Base-by-base conservation (phyloP, 1,140 invertebrate genomes). In the Mya arenaria region DNA sequence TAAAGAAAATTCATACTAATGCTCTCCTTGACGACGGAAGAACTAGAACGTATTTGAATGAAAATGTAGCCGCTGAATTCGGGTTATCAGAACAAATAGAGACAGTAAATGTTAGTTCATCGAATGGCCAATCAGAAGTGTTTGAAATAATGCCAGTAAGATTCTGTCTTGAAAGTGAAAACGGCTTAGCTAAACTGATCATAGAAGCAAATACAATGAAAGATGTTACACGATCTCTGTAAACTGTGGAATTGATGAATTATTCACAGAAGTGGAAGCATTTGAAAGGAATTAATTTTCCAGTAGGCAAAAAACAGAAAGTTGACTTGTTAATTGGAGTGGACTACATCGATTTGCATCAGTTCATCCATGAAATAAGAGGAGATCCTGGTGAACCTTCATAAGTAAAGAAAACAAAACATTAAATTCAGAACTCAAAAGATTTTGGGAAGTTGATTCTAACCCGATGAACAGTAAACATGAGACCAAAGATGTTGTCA, bases 91-190 rank as follows among this genome's bases (percentile, higher is more conserved):
- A 68, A 80, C 41, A 74, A 34, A 23, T 75, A 1, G 73, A 83
- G 36, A 74, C 37, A 39, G 34, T 83, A 23, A 52, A 55, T 34
- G 63, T 85, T 0, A 83, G 71, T 63, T 74, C 75, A 23, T 41
- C 83, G 28, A 85, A 82, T 73, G 74, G 60, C n/a, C 52, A 83
- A 39, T 17, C 36, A 30, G 73, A 85, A 63, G 30, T 37, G 17
- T 85, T 85, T 37, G 55, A 80, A 69, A 85, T 82, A 37, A 83
- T 82, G 75, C 37, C 74, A 37, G 75, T 83, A n/a, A 71, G 69
- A 23, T 65, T 80, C 17, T 23, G 17, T 36, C n/a, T 83, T 32
- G 1, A 74, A 68, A 80, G 74, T 56, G 1, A 63, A 1, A 60
- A 80, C 72, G 60, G 74, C 1, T 19, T 62, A 30, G 55, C 23